phyloP scores from a whole-genome alignment of 2,113 vertebrate genomes.

The Rhynchomys soricoides region DNA sequence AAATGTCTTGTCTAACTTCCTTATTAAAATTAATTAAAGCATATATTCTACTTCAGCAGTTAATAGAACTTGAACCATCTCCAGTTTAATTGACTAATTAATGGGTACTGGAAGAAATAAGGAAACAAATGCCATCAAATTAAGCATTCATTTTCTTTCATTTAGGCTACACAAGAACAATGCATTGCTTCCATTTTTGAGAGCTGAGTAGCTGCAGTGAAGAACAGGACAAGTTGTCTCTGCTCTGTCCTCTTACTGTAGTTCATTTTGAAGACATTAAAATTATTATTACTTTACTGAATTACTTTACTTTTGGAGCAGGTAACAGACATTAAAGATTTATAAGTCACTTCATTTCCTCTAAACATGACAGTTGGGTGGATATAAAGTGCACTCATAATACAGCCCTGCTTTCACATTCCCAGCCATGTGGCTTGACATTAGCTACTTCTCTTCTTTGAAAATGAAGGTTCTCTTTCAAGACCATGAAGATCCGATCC shows the following conservation, averaged over 20 bases:
- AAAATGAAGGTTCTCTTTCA: too few relatives aligned
- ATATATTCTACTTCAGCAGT: conserved; percentile 56
- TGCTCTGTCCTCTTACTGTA: not conserved
- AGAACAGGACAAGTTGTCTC: not conserved
- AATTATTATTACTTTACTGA: not conserved
- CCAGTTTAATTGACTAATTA: conserved; percentile 62
- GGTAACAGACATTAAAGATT: conserved; percentile 25
- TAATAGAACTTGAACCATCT: conserved; percentile 62
- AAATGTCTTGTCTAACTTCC: conserved; percentile 34
- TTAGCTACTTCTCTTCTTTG: conserved; percentile 53
- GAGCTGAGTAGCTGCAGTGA: not conserved
- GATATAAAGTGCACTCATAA: not conserved
- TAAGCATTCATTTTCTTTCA: conserved; percentile 53
- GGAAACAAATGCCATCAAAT: conserved; percentile 43
- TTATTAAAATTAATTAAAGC: conserved; percentile 64
- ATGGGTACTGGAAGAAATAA: conserved; percentile 48
- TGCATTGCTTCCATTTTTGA: not conserved
- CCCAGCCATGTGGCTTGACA: not conserved
- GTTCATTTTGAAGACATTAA: conserved; percentile 21
- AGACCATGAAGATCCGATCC: not conserved
- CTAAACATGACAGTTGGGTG: conserved; percentile 5
- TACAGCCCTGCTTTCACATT: conserved; percentile 23
- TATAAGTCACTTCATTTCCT: conserved; percentile 34
- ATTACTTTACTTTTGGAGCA: conserved; percentile 59
- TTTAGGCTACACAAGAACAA: conserved; percentile 23